A percentile compares a stretch with the other conserved stretches of the same genome.
phyloP scores from a whole-genome alignment of 2,113 vertebrate genomes.

The Picathartes gymnocephalus region DNA sequence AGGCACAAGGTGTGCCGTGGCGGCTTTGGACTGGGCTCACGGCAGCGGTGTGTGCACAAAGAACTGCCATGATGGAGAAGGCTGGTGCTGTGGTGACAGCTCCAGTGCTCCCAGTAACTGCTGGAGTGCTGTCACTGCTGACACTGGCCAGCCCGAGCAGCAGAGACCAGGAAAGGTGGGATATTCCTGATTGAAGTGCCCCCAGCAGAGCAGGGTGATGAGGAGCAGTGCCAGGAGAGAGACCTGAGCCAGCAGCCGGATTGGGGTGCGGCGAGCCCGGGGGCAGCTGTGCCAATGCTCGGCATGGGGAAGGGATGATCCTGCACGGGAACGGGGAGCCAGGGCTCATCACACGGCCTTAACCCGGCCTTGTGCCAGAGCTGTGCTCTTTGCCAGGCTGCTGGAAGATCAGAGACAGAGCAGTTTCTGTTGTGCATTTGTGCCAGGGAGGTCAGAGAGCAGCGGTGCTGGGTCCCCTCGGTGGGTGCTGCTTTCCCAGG shows the following conservation, averaged over 20 bases:
- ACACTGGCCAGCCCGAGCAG: neutral
- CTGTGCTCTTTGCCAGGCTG: neutral
- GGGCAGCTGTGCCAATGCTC: neutral
- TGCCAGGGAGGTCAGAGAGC: neutral
- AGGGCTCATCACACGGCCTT: neutral
- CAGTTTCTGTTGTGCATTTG: neutral
- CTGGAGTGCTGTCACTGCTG: neutral
- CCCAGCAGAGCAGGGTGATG: rapidly evolving
- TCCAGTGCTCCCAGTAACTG: neutral
- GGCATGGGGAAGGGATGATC: neutral
- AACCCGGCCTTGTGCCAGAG: neutral
- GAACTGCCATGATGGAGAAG: neutral
- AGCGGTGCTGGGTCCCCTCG: neutral
- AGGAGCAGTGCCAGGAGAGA: neutral
- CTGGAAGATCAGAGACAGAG: neutral
- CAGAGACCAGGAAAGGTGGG: neutral
- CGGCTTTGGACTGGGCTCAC: rapidly evolving
- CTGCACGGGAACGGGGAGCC: neutral
- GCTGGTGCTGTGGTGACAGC: neutral
- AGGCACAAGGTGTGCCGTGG: neutral
- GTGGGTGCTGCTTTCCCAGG: neutral
- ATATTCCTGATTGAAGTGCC: neutral
- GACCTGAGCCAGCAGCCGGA: rapidly evolving
- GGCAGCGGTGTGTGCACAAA: rapidly evolving
- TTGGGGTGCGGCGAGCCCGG: rapidly evolving